Percentiles rank a stretch among this genome's conserved stretches.
Conservation (phyloP, 64 coral and sea anemone species). For the Porites australiensis region DNA sequence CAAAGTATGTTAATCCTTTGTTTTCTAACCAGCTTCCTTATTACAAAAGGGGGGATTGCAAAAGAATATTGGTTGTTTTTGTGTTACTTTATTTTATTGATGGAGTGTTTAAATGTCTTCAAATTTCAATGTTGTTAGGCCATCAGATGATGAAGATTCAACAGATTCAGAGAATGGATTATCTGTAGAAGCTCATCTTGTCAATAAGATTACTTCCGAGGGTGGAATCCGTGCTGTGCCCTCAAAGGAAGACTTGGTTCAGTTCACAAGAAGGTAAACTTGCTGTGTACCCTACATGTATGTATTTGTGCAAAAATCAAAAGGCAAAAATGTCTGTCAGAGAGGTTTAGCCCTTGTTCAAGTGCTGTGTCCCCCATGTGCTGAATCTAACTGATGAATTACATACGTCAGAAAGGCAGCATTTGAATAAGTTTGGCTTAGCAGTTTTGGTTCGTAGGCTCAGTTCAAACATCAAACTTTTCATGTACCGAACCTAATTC, state of each 20-base stretch:
- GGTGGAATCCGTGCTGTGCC: slow-evolving; percentile 65
- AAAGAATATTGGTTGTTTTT: too few species aligned
- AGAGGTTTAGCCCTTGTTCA: neutral
- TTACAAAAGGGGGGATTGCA: too few species aligned
- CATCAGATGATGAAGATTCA: neutral
- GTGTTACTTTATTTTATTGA: neutral
- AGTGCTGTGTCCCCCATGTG: too few species aligned
- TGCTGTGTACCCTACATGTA: too few species aligned
- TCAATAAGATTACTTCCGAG: slow-evolving; percentile 68
- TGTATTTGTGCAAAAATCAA: neutral
- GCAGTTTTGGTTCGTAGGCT: too few species aligned
- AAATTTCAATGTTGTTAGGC: slow-evolving; percentile 1
- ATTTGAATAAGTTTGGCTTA: too few species aligned
- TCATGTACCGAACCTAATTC: too few species aligned
- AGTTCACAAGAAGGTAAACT: slow-evolving; percentile 67
- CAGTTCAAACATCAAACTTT: too few species aligned
- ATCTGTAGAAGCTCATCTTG: slow-evolving; percentile 51
- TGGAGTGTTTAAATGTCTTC: neutral
- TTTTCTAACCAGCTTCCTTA: too few species aligned
- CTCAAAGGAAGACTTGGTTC: slow-evolving; percentile 55
- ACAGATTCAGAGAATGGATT: neutral
- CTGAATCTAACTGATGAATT: too few species aligned
- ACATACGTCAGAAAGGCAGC: too few species aligned
- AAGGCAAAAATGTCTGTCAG: neutral
- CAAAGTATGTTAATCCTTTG: too few species aligned